Conservation (phyloP, 2,797 vertebrate species). For the Gallinago nigripennis region DNA sequence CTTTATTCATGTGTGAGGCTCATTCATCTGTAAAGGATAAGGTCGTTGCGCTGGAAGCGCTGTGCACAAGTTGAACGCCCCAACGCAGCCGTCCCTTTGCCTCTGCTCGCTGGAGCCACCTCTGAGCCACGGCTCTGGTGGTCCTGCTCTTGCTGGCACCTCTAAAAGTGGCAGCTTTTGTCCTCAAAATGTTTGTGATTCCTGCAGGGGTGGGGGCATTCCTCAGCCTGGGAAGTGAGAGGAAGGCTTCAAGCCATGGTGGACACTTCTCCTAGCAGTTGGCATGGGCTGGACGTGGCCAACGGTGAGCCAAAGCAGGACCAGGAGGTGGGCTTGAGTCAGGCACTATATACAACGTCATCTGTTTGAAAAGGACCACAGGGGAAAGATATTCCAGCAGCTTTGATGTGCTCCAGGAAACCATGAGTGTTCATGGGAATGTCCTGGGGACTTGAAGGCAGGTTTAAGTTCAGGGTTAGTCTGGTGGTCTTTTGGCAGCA, state of each 20-base stretch:
- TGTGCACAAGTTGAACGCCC: rapidly evolving
- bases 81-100: background rate
- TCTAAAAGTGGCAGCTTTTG: background rate
- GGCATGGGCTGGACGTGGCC: background rate
- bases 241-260: background rate
- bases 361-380: background rate
- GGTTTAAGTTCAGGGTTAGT: background rate
- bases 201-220: background rate
- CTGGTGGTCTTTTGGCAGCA: background rate
- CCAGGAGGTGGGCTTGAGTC: background rate
- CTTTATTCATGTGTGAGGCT: background rate
- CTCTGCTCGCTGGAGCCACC: background rate
- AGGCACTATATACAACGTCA: background rate
- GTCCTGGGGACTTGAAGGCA: background rate
- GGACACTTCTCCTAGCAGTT: background rate
- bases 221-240: background rate
- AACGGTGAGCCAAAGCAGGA: background rate
- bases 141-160: background rate
- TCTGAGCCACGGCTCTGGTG: background rate
- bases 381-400: background rate
- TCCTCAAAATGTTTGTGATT: background rate
- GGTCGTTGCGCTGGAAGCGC: background rate
- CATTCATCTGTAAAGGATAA: background rate
- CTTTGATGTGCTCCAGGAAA: background rate
- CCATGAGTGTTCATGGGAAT: background rate